phyloP scores from a whole-genome alignment of 2,888 invertebrate genomes.

The Latrodectus elegans region DNA sequence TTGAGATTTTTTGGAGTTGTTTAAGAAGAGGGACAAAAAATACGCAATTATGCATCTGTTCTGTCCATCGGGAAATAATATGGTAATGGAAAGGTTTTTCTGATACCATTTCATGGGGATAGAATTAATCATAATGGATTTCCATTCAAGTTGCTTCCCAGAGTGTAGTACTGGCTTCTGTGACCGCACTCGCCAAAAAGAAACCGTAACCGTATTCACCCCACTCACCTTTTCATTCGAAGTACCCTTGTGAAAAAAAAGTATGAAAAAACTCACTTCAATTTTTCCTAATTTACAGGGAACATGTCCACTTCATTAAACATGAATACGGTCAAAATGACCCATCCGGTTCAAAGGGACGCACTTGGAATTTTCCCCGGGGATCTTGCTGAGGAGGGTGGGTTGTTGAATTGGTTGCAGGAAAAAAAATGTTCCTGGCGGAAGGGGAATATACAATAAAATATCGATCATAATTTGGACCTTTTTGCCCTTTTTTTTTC shows the following conservation, averaged over 20 bases:
- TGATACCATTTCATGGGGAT: neutral
- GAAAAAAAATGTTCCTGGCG: conserved; percentile 7
- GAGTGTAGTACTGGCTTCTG: neutral
- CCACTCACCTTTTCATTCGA: neutral
- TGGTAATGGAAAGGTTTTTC: neutral
- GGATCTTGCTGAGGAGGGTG: neutral
- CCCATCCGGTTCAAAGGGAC: conserved; percentile 9
- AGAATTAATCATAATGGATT: neutral
- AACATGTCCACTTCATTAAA: conserved; percentile 51
- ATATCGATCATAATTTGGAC: conserved; percentile 20
- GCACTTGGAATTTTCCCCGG: conserved; percentile 8
- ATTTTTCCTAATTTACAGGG: conserved; percentile 19
- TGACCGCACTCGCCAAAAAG: neutral
- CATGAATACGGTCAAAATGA: conserved; percentile 43
- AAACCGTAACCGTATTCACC: conserved; percentile 1
- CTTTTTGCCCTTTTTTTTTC: neutral
- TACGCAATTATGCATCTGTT: too few species aligned
- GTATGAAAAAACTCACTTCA: neutral
- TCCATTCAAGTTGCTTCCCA: neutral
- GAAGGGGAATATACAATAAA: conserved; percentile 1
- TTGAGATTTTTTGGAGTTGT: too few species aligned
- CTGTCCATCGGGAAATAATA: too few species aligned
- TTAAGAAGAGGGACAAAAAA: too few species aligned
- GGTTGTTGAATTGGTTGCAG: neutral
- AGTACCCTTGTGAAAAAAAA: neutral